Evolutionary conservation across 1,140 invertebrate genomes (phyloP), one percentile per base, ranked within the genome.

Genomic region (Trypoxylus dichotomus): DNA sequence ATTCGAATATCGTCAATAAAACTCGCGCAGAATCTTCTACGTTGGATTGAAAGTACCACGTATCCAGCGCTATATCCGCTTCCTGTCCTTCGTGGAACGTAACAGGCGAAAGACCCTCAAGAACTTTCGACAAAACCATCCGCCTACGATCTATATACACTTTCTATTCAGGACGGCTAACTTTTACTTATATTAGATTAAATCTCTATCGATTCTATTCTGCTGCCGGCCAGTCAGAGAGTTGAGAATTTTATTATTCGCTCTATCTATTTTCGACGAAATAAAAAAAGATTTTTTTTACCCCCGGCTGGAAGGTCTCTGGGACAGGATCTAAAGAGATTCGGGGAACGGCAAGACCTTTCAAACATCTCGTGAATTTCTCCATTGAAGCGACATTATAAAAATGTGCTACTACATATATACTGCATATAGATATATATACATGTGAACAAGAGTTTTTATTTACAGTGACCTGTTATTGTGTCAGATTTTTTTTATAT

Each of bases 171-270:
- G 32, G 32, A 37, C 47, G 21, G 47, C 15, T 58, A 58, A 58
- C 47, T 58, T 58, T 58, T 58, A 58, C 47, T 58, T 58, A 58
- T 13, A 58, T 58, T 21, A 58, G 47, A 58, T 58, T 58, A 58
- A 58, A 58, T 58, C 47, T 58, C 47, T 19, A 58, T 58, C 47
- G 47, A 58, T 58, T 58, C 32, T 8, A 37, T 37, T 37, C 15
- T 19, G 47, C 47, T 58, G 15, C 15, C 47, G 47, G 47, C 15
- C 47, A 13, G 47, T 37, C 32, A 37, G 32, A 37, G 10, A 37
- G 32, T 37, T 2, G 32, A 21, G 47, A 58, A 58, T 58, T 58
- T 58, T 58, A 58, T 58, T 58, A 19, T 21, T 58, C 47, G 47
- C 32, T n/a, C n/a, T 37, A 37, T 58, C 47, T 21, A 58, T 58